These are phyloP conservation scores for Manis crassicaudata DNA, from an alignment of 2,797 vertebrate genomes.

Conservation along the genomic window DNA sequence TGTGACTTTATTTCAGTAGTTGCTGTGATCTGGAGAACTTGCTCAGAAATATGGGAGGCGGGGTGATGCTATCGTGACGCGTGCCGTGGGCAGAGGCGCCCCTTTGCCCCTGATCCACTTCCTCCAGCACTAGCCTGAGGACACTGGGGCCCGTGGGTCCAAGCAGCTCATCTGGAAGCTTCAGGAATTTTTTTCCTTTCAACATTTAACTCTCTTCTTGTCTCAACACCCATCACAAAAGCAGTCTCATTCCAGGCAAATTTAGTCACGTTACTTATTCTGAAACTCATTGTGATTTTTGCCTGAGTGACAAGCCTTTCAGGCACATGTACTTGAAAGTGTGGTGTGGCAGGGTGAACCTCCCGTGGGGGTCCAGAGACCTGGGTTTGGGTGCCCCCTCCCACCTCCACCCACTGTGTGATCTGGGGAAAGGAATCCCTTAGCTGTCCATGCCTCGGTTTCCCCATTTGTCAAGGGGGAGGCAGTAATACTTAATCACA, in stretches of 20 bases:
- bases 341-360: neutral
- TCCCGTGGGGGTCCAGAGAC: neutral
- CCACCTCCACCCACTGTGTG: neutral
- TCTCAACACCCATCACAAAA: neutral
- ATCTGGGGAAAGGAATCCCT: neutral
- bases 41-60: slow-evolving; percentile 56
- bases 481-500: neutral
- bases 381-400: neutral
- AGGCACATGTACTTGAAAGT: neutral
- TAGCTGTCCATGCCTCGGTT: neutral
- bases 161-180: neutral
- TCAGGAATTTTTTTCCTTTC: neutral
- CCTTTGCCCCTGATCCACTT: neutral
- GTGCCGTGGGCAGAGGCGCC: slow-evolving; percentile 57
- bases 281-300: slow-evolving; percentile 10
- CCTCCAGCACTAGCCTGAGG: rapidly evolving
- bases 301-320: neutral
- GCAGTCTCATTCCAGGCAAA: neutral
- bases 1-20: slow-evolving; percentile 63
- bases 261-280: neutral
- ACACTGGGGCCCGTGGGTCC: neutral
- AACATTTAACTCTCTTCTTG: neutral
- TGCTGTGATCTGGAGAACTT: slow-evolving; percentile 68
- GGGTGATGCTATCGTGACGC: slow-evolving; percentile 73
- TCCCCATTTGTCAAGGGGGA: neutral